Percentiles rank a stretch among this genome's conserved stretches.
phyloP scores from a whole-genome alignment of 2,888 invertebrate species.

The Caenorhabditis auriculariae region DNA sequence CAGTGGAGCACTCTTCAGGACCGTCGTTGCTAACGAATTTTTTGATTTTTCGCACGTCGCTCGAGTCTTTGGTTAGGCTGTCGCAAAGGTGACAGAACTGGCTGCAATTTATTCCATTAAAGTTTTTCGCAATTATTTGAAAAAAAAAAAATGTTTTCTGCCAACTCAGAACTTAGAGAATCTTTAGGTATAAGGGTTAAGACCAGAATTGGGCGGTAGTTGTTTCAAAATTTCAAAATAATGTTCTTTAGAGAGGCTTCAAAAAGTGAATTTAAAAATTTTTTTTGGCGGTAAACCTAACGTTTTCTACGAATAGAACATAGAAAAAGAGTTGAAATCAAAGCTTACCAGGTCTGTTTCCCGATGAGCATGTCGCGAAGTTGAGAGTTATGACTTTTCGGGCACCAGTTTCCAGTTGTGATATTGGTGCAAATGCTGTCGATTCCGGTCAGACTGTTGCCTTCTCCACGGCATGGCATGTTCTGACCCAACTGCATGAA shows the following conservation, averaged over 20 bases:
- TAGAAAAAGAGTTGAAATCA: background rate
- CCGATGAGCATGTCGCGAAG: slow-evolving; percentile 44
- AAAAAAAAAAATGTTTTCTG: slow-evolving; percentile 8
- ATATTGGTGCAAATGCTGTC: slow-evolving; percentile 52
- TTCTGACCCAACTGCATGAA: slow-evolving; percentile 52
- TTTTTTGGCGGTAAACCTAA: no score
- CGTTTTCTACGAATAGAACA: no score
- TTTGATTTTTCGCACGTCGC: slow-evolving; percentile 26
- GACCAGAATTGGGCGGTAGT: no score
- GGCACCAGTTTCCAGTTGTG: slow-evolving; percentile 48
- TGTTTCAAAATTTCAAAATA: no score
- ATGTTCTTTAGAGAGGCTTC: no score
- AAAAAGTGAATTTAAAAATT: background rate
- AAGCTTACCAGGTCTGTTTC: slow-evolving; percentile 46
- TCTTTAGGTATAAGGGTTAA: no score
- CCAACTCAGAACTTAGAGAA: no score
- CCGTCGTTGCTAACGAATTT: slow-evolving; percentile 37
- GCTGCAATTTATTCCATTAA: no score
- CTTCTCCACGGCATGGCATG: slow-evolving; percentile 44
- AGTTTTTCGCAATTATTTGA: no score
- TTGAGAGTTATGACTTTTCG: slow-evolving; percentile 42
- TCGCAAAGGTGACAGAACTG: slow-evolving; percentile 54
- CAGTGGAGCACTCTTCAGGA: slow-evolving; percentile 27
- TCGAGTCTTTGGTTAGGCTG: slow-evolving; percentile 31
- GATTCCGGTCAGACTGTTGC: slow-evolving; percentile 19